Evolutionary conservation across 2,797 vertebrate genomes (phyloP), one percentile per base, ranked within the genome.

Genomic region (Mastacembelus armatus): DNA sequence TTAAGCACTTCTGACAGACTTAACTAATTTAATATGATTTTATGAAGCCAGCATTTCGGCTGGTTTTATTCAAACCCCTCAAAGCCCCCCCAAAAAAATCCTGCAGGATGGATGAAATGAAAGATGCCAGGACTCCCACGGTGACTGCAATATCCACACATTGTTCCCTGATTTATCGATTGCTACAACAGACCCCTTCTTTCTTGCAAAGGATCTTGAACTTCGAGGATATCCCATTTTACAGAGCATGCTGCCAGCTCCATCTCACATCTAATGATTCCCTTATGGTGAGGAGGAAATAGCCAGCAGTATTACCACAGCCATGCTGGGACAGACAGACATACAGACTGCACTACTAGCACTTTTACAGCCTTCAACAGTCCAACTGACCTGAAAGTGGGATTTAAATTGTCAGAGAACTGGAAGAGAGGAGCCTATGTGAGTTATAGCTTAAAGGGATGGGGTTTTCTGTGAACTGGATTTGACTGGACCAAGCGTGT

Each of bases 251-350:
- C 85, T 83, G 85, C 84, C 85, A 89, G 74, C 77, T 85, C 74
- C 42, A 57, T 79, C 81, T 85, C 66, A 78, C 62, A 27, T 86
- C 66, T 91, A 91, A 92, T 92, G 83, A 84, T 85, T 87, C 84
- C 89, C 86, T 91, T 87, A 86, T 92, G 91, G 78, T 24, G 70
- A 66, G 71, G 61, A 83, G 80, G 83, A 89, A 90, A 85, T 76
- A 82, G 88, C 81, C 82, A 74, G 74, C 79, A 74, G 58, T 64
- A 75, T 76, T 76, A 84, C 84, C 82, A 84, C 83, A 86, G 86
- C 80, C 85, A 64, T 52, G 70, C 74, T 61, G 78, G 69, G 75
- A 86, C 36, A 59, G 78, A 84, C 80, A 71, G 79, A 86, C 78
- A 64, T 54, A 67, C 76, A 88, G 75, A 85, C 84, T 86, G 86